Evolutionary conservation across 2,797 vertebrate species (phyloP).

Genomic region (Sandelia bainsii): DNA sequence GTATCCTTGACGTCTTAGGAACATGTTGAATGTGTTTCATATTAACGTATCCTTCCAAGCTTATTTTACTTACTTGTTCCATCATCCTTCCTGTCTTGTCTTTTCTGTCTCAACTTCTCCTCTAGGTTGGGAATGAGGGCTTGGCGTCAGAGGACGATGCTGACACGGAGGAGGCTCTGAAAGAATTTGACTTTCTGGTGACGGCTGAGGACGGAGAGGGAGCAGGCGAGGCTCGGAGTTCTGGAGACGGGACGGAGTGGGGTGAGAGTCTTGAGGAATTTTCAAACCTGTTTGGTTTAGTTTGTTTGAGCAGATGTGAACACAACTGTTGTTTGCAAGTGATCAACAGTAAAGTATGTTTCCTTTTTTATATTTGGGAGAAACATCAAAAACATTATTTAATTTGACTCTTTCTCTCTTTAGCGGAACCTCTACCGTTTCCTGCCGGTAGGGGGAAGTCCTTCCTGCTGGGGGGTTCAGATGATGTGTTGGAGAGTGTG

Average conservation of each 20-base stretch:
- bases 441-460: conserved; percentile 94
- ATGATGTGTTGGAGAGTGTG: conserved; percentile 96
- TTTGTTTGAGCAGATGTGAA: no score
- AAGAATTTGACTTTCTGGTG: conserved; percentile 99
- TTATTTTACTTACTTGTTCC: background rate
- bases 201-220: conserved; percentile 98
- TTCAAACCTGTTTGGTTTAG: no score
- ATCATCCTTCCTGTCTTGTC: no score
- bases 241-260: conserved; percentile 98
- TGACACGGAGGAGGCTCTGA: conserved; percentile 97
- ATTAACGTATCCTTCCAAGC: background rate
- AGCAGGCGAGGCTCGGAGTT: conserved; percentile 97
- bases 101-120: no score
- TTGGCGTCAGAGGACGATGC: conserved; percentile 96
- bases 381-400: no score
- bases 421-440: conserved; percentile 96
- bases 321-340: background rate
- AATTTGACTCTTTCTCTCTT: conserved; percentile 7
- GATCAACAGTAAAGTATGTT: no score
- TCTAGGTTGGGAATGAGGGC: conserved; percentile 95
- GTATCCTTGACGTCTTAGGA: no score
- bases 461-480: conserved; percentile 96
- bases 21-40: no score
- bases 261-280: conserved; percentile 83
- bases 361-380: no score